Conservation (phyloP, 2,113 vertebrate species). For the Hydrolagus affinis region DNA sequence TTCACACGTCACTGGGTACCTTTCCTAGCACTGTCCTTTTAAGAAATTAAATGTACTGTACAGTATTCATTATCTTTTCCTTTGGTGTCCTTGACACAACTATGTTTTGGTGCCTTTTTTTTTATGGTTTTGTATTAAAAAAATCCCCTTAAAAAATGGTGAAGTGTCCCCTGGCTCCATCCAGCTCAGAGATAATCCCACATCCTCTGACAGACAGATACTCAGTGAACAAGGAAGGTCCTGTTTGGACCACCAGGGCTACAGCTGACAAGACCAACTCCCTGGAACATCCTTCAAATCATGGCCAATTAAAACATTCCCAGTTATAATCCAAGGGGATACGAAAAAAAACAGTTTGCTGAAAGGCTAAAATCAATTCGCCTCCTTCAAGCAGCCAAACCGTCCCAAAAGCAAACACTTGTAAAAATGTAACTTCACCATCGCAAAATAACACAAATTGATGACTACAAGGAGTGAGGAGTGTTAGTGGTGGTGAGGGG, state of each 20-base stretch:
- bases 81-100: not conserved
- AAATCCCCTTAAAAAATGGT: no score
- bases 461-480: not conserved
- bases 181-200: not conserved
- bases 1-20: constrained; percentile 36
- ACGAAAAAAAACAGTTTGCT: not conserved
- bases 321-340: not conserved
- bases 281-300: not conserved
- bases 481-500: no score
- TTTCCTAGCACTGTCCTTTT: not conserved
- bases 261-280: constrained; percentile 10
- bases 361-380: not conserved
- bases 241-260: not conserved
- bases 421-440: not conserved
- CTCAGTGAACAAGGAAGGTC: not conserved
- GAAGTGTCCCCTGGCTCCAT: no score
- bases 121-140: no score
- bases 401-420: not conserved
- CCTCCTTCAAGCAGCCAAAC: not conserved
- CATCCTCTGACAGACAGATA: not conserved
- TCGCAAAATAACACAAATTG: not conserved
- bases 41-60: not conserved
- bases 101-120: not conserved
- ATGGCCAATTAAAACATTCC: not conserved
- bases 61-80: not conserved